phyloP scores from a whole-genome alignment of 2,888 invertebrate species.

The Campopleginae sp. region DNA sequence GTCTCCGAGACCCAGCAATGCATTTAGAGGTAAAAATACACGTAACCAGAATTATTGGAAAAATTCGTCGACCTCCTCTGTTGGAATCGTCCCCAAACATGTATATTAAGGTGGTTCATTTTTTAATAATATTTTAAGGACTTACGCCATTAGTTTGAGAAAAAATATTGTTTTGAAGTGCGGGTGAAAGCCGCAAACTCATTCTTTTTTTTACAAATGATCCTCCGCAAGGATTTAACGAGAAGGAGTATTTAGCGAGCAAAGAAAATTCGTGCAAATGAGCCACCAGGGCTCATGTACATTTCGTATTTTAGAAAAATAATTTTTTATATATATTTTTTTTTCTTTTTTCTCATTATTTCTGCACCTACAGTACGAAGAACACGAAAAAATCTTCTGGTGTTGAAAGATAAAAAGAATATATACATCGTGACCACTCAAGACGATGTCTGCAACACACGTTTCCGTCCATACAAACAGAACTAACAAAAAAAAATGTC shows the following conservation, averaged over 20 bases:
- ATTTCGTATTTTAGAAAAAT: conserved; percentile 13
- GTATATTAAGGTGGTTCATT: not conserved
- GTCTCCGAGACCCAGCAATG: not conserved
- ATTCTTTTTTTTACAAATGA: not conserved
- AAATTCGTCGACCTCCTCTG: not conserved
- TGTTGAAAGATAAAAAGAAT: conserved; percentile 57
- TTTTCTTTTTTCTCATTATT: conserved; percentile 50
- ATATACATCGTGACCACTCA: conserved; percentile 43
- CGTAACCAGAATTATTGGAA: not conserved
- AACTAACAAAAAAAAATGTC: conserved; percentile 65
- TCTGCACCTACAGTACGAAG: conserved; percentile 62
- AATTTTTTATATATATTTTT: conserved; percentile 27
- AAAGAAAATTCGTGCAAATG: not conserved
- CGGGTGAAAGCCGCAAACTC: not conserved
- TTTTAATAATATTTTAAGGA: not conserved
- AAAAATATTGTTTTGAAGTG: not conserved
- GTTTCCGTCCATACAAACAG: conserved; percentile 77
- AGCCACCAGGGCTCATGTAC: conserved; percentile 1
- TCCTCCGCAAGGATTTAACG: not conserved
- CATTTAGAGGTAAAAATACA: not conserved
- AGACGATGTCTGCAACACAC: conserved; percentile 67
- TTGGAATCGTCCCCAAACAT: not conserved
- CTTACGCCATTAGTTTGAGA: not conserved
- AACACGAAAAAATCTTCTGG: conserved; percentile 41
- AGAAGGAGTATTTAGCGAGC: not conserved